These are phyloP conservation scores for Typhlichthys eigenmanni DNA, from an alignment of 2,797 vertebrate genomes.

Conservation along the genomic window DNA sequence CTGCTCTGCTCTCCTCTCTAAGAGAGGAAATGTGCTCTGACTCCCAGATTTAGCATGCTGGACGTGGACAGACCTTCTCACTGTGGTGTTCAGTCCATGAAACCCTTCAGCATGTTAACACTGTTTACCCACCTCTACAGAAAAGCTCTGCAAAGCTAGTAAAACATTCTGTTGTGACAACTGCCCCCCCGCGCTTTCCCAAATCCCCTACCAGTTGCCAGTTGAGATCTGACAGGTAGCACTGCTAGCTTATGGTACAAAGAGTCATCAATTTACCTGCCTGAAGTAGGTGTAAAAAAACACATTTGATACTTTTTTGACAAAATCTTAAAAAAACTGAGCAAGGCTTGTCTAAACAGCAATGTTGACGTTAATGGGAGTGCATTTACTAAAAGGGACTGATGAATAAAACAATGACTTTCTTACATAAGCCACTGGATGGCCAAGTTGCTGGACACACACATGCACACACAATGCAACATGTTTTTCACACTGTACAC, in stretches of 20 bases:
- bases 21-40: slow-evolving; percentile 79
- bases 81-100: slow-evolving; percentile 62
- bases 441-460: neutral
- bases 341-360: neutral
- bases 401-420: slow-evolving; percentile 3
- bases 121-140: slow-evolving; percentile 69
- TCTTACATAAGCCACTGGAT: neutral
- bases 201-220: slow-evolving; percentile 24
- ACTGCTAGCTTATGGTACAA: neutral
- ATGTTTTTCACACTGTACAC: too few species aligned
- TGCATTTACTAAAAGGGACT: neutral
- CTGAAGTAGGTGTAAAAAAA: neutral
- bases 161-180: slow-evolving; percentile 59
- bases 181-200: too few species aligned
- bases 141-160: slow-evolving; percentile 63
- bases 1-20: slow-evolving; percentile 64
- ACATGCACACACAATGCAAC: neutral
- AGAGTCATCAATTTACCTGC: neutral
- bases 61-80: slow-evolving; percentile 44
- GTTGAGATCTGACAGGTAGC: neutral
- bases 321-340: neutral
- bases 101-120: slow-evolving; percentile 69
- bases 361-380: neutral
- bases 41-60: slow-evolving; percentile 75
- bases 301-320: too few species aligned